phyloP scores from a whole-genome alignment of 2,797 vertebrate genomes.

The Enteromius treurensis region DNA sequence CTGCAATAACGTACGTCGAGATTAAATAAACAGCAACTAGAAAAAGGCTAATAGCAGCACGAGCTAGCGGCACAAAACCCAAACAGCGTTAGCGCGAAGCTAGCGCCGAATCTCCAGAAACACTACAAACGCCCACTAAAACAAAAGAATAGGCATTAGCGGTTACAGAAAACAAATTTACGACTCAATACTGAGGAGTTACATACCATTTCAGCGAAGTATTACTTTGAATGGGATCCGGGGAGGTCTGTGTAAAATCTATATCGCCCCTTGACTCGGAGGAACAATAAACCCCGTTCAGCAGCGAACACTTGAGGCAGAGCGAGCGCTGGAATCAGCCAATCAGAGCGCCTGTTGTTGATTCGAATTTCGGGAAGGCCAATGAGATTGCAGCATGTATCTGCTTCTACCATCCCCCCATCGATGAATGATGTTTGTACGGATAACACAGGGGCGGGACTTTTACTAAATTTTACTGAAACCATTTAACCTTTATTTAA shows the following conservation, averaged over 20 bases:
- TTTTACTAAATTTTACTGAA: not conserved
- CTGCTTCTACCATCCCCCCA: slow-evolving; percentile 76
- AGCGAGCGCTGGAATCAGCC: slow-evolving; percentile 67
- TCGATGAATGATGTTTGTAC: slow-evolving; percentile 69
- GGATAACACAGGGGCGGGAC: slow-evolving; percentile 60
- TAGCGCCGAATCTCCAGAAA: slow-evolving; percentile 45
- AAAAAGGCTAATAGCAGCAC: not conserved
- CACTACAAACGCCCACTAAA: not conserved
- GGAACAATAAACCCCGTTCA: slow-evolving; percentile 83
- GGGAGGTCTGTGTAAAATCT: slow-evolving; percentile 66
- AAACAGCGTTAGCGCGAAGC: slow-evolving; percentile 22
- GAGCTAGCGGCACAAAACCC: slow-evolving; percentile 18
- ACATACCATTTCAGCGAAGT: slow-evolving; percentile 77
- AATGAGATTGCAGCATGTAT: slow-evolving; percentile 66
- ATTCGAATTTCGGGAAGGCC: slow-evolving; percentile 72
- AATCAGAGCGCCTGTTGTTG: slow-evolving; percentile 70
- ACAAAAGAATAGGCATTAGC: not conserved
- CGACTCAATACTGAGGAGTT: not conserved
- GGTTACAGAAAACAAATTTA: not conserved
- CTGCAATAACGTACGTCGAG: not conserved
- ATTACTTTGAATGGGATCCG: slow-evolving; percentile 70
- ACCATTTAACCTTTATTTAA: not conserved
- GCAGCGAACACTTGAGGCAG: slow-evolving; percentile 45
- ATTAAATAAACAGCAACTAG: not conserved
- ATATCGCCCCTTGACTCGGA: slow-evolving; percentile 75